Conservation (phyloP, 1,140 invertebrate genomes). For the Ridgeia piscesae region DNA sequence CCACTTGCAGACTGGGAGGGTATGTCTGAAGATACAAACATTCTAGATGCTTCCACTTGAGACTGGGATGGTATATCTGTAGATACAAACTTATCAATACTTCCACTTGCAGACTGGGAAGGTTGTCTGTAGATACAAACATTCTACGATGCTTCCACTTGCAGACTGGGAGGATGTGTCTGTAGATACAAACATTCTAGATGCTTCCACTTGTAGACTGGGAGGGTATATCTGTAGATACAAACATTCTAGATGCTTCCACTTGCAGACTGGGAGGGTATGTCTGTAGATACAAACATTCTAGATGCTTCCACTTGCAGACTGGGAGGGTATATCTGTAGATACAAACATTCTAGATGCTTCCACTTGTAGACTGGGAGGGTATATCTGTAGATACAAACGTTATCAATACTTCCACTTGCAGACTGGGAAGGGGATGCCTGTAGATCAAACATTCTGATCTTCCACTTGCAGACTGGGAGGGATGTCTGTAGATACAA, state of each 20-base stretch:
- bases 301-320: conserved; percentile 73
- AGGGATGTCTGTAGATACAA: conserved; percentile 65
- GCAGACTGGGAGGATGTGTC: conserved; percentile 63
- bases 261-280: conserved; percentile 65
- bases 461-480: conserved; percentile 66
- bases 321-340: conserved; percentile 62
- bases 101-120: conserved; percentile 64
- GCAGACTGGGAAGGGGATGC: conserved; percentile 64
- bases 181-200: conserved; percentile 71
- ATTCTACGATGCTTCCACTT: conserved; percentile 79
- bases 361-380: conserved; percentile 64
- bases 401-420: conserved; percentile 77
- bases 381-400: conserved; percentile 67
- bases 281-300: conserved; percentile 67
- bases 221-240: conserved; percentile 62
- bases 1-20: conserved; percentile 66
- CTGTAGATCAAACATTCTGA: conserved; percentile 70
- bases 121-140: conserved; percentile 66
- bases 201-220: conserved; percentile 72
- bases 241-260: conserved; percentile 78
- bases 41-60: conserved; percentile 75
- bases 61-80: conserved; percentile 63
- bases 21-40: conserved; percentile 65
- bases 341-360: conserved; percentile 77
- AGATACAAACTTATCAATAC: conserved; percentile 78